Evolutionary conservation across 2,888 invertebrate species (phyloP).

Genomic region (Xylota sylvarum): DNA sequence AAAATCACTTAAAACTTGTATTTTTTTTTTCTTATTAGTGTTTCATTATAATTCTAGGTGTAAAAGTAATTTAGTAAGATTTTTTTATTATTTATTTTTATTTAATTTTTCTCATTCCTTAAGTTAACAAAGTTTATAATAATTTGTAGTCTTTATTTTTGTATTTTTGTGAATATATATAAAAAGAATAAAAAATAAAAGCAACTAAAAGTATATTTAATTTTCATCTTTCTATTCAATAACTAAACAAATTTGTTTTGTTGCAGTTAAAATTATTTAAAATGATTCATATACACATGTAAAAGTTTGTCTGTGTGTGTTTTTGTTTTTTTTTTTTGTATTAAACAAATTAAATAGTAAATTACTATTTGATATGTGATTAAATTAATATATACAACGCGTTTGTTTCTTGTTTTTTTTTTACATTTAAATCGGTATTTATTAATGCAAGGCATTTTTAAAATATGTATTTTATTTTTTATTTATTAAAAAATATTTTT

Average conservation of each 20-base stretch:
- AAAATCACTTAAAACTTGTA: constrained; percentile 48
- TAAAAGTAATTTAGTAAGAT: constrained; percentile 63
- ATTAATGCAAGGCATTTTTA: constrained; percentile 69
- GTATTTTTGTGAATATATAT: constrained; percentile 58
- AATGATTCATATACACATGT: constrained; percentile 46
- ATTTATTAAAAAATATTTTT: constrained; percentile 56
- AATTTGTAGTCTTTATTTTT: constrained; percentile 59
- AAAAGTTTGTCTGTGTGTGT: constrained; percentile 22
- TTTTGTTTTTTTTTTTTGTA: neutral
- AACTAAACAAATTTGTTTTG: constrained; percentile 61
- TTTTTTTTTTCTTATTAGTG: constrained; percentile 18
- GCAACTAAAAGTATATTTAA: constrained; percentile 59
- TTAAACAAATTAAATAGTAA: constrained; percentile 26
- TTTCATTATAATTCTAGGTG: constrained; percentile 52
- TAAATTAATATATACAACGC: constrained; percentile 71
- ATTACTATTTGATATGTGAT: constrained; percentile 68
- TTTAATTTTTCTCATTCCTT: constrained; percentile 24
- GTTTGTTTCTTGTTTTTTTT: constrained; percentile 10
- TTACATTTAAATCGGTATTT: constrained; percentile 46
- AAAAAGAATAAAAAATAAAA: constrained; percentile 59
- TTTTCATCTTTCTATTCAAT: constrained; percentile 27
- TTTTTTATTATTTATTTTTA: constrained; percentile 3
- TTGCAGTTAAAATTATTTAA: constrained; percentile 36
- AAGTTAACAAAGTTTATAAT: constrained; percentile 51
- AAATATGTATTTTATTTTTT: constrained; percentile 35